These are phyloP conservation scores for Oithona nana DNA, from an alignment of 2,888 invertebrate species.

Conservation along the genomic window DNA sequence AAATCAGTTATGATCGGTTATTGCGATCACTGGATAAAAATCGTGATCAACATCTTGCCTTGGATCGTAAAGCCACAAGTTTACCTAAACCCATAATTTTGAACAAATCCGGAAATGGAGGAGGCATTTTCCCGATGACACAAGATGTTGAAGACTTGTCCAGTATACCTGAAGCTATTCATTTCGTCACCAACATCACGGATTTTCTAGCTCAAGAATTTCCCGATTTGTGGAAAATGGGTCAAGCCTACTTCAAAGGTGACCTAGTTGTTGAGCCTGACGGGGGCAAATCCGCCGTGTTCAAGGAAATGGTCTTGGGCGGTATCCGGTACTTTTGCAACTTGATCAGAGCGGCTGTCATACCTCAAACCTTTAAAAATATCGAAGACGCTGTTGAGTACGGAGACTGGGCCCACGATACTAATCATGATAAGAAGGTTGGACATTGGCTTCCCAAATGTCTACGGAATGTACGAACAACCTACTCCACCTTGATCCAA, in stretches of 20 bases:
- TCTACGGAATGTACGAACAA: conserved; percentile 54
- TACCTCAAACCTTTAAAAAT: conserved; percentile 37
- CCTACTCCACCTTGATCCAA: conserved; percentile 52
- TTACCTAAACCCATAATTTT: not conserved
- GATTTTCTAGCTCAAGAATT: conserved; percentile 52
- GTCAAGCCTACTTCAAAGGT: conserved; percentile 78
- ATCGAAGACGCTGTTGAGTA: conserved; percentile 34
- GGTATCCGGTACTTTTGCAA: conserved; percentile 53
- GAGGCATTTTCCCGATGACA: not conserved
- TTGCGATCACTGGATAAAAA: conserved; percentile 43
- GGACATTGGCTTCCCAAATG: conserved; percentile 36
- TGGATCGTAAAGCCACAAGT: not conserved
- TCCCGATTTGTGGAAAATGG: conserved; percentile 86
- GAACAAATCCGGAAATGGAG: not conserved
- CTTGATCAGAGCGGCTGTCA: conserved; percentile 48
- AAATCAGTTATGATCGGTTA: conserved; percentile 59
- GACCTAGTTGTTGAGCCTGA: conserved; percentile 56
- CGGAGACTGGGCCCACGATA: conserved; percentile 32
- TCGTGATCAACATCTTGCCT: conserved; percentile 37
- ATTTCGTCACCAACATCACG: conserved; percentile 59
- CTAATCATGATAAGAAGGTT: conserved; percentile 26
- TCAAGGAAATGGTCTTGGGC: conserved; percentile 62
- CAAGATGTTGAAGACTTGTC: not conserved
- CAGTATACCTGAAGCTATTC: conserved; percentile 42
- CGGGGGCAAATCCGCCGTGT: conserved; percentile 48